Conservation (phyloP, 1,140 invertebrate species). For the Andricus grossulariae region DNA sequence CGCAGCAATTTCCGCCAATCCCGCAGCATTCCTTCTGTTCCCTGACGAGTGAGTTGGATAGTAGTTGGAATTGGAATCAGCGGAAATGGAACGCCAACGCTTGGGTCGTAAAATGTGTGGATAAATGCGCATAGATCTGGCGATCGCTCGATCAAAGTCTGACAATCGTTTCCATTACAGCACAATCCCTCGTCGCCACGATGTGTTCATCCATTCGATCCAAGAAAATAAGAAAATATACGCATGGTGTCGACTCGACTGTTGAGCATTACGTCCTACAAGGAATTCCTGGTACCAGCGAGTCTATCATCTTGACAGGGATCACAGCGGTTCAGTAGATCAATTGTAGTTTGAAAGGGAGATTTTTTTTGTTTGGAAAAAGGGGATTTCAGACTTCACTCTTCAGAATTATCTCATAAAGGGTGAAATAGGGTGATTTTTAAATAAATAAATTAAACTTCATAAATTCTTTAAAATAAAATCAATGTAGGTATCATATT, state of each 20-base stretch:
- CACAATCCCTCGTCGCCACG: not conserved
- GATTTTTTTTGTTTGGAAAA: no score
- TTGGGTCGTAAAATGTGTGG: not conserved
- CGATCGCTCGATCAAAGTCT: conserved; percentile 12
- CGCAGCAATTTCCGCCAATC: not conserved
- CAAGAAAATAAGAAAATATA: not conserved
- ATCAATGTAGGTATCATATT: no score
- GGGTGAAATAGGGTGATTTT: no score
- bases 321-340: no score
- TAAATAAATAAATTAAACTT: no score
- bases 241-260: no score
- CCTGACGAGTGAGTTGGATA: not conserved
- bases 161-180: conserved; percentile 11
- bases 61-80: not conserved
- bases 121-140: not conserved
- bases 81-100: conserved; percentile 11
- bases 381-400: no score
- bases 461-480: no score
- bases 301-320: conserved; percentile 1
- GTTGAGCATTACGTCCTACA: not conserved
- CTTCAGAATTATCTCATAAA: no score
- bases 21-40: not conserved
- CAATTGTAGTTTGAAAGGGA: no score
- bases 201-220: not conserved
- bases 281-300: conserved; percentile 10